phyloP scores from a whole-genome alignment of 2,113 vertebrate genomes.

The Cephalopterus ornatus region DNA sequence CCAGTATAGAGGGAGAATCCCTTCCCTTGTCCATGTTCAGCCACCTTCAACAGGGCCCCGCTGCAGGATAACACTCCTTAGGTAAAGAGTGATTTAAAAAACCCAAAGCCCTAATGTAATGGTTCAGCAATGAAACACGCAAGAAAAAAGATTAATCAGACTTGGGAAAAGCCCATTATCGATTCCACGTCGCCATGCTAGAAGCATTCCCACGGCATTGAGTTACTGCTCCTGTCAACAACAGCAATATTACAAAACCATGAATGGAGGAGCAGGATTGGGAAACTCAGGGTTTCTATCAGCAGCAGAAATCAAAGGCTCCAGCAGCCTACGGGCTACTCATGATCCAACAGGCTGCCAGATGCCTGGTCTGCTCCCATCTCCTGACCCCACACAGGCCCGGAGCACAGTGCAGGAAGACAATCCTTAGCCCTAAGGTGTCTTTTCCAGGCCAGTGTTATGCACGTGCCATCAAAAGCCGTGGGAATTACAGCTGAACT shows the following conservation, averaged over 20 bases:
- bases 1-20: background rate
- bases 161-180: background rate
- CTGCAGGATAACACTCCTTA: background rate
- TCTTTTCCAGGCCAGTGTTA: background rate
- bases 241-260: background rate
- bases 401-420: fast-evolving
- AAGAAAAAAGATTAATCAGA: background rate
- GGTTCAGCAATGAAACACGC: fast-evolving
- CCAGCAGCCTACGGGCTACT: background rate
- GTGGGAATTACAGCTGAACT: background rate
- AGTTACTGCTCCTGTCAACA: background rate
- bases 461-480: background rate
- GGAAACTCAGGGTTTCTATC: background rate
- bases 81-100: background rate
- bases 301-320: background rate
- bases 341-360: background rate
- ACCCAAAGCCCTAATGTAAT: background rate
- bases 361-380: background rate
- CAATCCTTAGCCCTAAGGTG: background rate
- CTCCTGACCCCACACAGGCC: background rate
- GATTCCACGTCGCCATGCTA: background rate
- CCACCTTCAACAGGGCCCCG: background rate
- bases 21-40: background rate
- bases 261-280: background rate
- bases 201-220: background rate